Conservation (phyloP, 1,140 invertebrate genomes). For the Zaprionus gabonicus region DNA sequence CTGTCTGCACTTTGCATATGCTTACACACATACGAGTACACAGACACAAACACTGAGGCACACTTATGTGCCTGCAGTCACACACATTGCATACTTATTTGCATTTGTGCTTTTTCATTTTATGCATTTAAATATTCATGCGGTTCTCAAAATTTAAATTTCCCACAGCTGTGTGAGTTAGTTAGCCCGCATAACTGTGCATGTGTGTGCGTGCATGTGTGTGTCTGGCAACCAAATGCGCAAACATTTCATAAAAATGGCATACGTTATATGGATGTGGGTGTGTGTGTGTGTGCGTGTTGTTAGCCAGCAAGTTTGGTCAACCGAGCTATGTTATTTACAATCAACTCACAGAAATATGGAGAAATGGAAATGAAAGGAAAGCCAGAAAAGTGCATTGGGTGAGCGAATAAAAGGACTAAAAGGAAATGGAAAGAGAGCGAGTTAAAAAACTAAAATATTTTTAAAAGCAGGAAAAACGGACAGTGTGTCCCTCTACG, state of each 20-base stretch:
- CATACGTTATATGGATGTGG: neutral
- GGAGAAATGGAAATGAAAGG: conserved; percentile 9
- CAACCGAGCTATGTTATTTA: conserved; percentile 47
- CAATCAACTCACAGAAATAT: conserved; percentile 34
- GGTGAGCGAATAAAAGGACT: neutral
- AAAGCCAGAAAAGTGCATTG: conserved; percentile 7
- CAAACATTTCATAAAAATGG: conserved; percentile 39
- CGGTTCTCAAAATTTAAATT: conserved; percentile 51
- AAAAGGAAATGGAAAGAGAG: too few species aligned
- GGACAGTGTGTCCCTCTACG: neutral
- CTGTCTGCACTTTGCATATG: conserved; percentile 47
- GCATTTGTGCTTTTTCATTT: conserved; percentile 53
- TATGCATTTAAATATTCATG: conserved; percentile 57
- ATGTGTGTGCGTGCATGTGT: conserved; percentile 4
- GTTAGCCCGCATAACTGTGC: conserved; percentile 23
- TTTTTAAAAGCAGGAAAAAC: conserved; percentile 8
- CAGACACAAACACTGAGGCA: conserved; percentile 1
- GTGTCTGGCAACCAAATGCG: conserved; percentile 28
- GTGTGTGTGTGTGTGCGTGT: neutral
- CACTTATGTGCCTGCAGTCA: neutral
- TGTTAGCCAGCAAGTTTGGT: conserved; percentile 28
- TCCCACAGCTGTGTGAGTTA: conserved; percentile 24
- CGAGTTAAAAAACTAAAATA: conserved; percentile 5
- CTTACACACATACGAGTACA: conserved; percentile 16
- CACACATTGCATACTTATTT: conserved; percentile 22